A percentile compares a stretch with the other conserved stretches of the same genome.
These are phyloP conservation scores for Philotrypesis tridentata DNA, from an alignment of 1,140 invertebrate species.

Conservation along the genomic window DNA sequence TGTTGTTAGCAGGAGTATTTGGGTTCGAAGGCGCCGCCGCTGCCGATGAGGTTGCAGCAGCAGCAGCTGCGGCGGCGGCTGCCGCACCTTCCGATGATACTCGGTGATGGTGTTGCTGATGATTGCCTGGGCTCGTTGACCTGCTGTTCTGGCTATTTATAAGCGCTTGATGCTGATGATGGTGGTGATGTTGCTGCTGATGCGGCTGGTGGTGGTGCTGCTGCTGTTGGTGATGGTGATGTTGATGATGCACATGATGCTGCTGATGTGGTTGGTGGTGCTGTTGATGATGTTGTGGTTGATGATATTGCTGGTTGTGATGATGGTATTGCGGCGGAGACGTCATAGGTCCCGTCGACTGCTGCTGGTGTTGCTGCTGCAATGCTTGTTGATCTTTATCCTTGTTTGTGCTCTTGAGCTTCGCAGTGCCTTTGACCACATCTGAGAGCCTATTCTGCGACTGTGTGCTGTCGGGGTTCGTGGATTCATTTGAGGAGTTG, in stretches of 20 bases:
- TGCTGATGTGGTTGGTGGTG: constrained; percentile 54
- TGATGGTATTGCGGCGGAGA: constrained; percentile 49
- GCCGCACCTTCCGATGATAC: constrained; percentile 48
- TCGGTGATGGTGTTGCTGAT: constrained; percentile 49
- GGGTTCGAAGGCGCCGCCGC: constrained; percentile 68
- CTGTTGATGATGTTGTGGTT: constrained; percentile 54
- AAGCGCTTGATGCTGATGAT: constrained; percentile 58
- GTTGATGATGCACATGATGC: constrained; percentile 59
- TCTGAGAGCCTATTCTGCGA: constrained; percentile 81
- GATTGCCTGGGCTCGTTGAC: constrained; percentile 69
- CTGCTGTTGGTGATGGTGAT: constrained; percentile 51
- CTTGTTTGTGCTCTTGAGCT: constrained; percentile 74
- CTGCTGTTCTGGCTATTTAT: constrained; percentile 56
- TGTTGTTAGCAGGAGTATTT: constrained; percentile 62
- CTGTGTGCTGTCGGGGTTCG: constrained; percentile 62
- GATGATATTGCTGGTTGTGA: constrained; percentile 53
- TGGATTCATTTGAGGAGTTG: constrained; percentile 59
- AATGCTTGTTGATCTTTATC: constrained; percentile 63
- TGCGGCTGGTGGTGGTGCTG: constrained; percentile 20
- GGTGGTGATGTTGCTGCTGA: constrained; percentile 45
- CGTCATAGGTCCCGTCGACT: neutral
- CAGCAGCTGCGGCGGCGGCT: constrained; percentile 53
- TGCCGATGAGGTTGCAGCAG: constrained; percentile 51
- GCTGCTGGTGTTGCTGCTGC: constrained; percentile 55
- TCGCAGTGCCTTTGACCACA: constrained; percentile 86